Evolutionary conservation across 1,140 invertebrate species (phyloP).

Genomic region (Planococcus citri): DNA sequence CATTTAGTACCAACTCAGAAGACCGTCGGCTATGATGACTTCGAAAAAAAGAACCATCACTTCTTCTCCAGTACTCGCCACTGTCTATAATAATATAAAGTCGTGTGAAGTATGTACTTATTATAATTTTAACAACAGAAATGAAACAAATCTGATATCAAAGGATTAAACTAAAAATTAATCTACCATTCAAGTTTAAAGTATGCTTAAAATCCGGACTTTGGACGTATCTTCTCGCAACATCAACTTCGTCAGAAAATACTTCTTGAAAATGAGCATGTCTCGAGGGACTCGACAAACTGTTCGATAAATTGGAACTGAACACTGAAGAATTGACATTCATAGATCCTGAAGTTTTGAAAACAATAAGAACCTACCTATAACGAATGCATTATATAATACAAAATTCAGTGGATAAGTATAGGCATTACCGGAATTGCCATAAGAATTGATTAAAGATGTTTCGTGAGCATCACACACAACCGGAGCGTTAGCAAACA

Average conservation of each 20-base stretch:
- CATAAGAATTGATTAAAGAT: background rate
- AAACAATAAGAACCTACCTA: background rate
- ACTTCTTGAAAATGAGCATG: background rate
- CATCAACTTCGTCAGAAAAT: background rate
- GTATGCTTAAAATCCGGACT: background rate
- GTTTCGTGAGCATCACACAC: background rate
- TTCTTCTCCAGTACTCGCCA: background rate
- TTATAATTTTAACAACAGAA: too few relatives aligned
- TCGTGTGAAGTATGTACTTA: too few relatives aligned
- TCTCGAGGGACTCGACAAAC: background rate
- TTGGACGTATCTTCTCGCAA: background rate
- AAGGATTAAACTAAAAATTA: background rate
- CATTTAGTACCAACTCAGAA: constrained; percentile 38
- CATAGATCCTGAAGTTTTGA: background rate
- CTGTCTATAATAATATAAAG: background rate
- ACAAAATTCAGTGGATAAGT: background rate
- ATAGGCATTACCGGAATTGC: background rate
- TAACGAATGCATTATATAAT: background rate
- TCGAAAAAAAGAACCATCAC: background rate
- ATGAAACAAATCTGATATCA: background rate
- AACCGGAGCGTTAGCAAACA: background rate
- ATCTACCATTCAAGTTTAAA: background rate
- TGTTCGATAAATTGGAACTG: background rate
- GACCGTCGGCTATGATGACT: constrained; percentile 34
- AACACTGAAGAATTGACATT: background rate